Percentiles rank a stretch among this genome's conserved stretches.
phyloP scores from a whole-genome alignment of 2,113 vertebrate genomes.

The Dicentrarchus labrax region DNA sequence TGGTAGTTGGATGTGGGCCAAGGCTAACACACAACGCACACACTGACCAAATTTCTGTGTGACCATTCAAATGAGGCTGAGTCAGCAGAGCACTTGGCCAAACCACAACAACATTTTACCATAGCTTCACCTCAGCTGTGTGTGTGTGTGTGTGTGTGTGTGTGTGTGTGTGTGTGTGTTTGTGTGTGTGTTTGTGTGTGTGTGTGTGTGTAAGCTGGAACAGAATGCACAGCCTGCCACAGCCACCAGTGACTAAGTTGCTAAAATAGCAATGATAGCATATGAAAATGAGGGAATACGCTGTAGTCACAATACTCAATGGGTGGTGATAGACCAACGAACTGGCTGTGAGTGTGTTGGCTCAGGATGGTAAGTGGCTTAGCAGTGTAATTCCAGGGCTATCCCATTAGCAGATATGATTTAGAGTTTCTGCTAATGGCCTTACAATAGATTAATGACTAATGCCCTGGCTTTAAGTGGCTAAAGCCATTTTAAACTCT shows the following conservation, averaged over 20 bases:
- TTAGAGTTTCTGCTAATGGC: conserved; percentile 63
- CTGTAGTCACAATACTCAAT: background rate
- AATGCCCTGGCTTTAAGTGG: conserved; percentile 49
- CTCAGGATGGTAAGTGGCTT: conserved; percentile 55
- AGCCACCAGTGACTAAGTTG: conserved; percentile 37
- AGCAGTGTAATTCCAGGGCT: conserved; percentile 53
- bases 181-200: background rate
- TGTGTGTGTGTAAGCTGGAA: conserved; percentile 16
- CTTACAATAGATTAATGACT: conserved; percentile 59
- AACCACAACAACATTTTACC: conserved; percentile 65
- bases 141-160: conserved; percentile 17
- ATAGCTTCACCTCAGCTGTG: conserved; percentile 50
- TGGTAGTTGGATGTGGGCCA: conserved; percentile 75
- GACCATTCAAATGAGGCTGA: conserved; percentile 77
- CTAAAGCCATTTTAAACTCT: conserved; percentile 58
- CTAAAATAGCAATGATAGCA: conserved; percentile 47
- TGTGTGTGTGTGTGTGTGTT: conserved; percentile 24
- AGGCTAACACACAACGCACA: conserved; percentile 58
- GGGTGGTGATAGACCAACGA: conserved; percentile 10
- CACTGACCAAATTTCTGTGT: conserved; percentile 59
- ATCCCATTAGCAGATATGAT: conserved; percentile 69
- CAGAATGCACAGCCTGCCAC: conserved; percentile 20
- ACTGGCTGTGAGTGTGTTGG: conserved; percentile 4
- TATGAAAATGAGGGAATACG: conserved; percentile 33
- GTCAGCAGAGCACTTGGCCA: conserved; percentile 69